phyloP scores from a whole-genome alignment of 1,140 invertebrate species.

The Hirudo medicinalis region DNA sequence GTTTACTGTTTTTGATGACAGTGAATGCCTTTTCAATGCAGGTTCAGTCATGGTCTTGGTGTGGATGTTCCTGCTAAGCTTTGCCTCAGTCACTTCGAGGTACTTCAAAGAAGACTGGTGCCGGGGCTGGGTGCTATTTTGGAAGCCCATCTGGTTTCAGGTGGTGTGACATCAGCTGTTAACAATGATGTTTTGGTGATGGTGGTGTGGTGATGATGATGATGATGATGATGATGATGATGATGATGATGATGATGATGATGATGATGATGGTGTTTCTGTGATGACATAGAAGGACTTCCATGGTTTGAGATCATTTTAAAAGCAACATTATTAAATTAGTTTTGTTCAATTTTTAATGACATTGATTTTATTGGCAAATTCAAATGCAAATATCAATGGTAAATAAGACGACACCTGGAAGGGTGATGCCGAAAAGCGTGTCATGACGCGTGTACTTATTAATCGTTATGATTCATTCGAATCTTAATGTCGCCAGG shows the following conservation, averaged over 20 bases:
- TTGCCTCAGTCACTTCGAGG: neutral
- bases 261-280: neutral
- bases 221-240: neutral
- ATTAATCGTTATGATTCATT: too few species aligned
- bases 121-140: neutral
- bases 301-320: neutral
- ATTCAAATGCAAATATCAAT: too few species aligned
- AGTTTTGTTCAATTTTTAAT: too few species aligned
- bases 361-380: too few species aligned
- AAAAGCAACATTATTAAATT: too few species aligned
- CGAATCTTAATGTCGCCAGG: too few species aligned
- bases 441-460: too few species aligned
- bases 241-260: neutral
- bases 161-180: neutral
- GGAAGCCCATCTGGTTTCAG: conserved; percentile 1
- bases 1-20: neutral
- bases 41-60: neutral
- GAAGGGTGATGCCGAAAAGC: too few species aligned
- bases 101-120: conserved; percentile 1
- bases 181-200: neutral
- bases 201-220: neutral
- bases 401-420: too few species aligned
- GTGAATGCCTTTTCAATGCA: neutral
- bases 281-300: neutral
- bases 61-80: neutral